Base-by-base conservation (phyloP, 2,797 vertebrate species). In the Falco columbarius region DNA sequence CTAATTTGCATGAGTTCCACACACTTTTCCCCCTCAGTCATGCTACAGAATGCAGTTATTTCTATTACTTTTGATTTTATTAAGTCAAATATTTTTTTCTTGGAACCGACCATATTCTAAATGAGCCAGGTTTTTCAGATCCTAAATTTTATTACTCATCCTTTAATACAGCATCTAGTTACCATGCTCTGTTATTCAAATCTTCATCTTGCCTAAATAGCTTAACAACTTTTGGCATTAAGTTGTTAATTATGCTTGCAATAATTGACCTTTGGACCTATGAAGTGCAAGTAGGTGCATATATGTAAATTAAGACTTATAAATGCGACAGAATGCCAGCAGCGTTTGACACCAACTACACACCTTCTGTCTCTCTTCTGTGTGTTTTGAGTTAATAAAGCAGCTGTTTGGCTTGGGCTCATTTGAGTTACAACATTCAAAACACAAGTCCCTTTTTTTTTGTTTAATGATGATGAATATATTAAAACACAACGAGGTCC, bases 161-260 rank as follows among this genome's bases (percentile, higher is more conserved):
- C 65, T 83, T 80, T 89, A 70, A 68, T 76, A 79, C 10, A 87
- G 63, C 29, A 90, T 66, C 81, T 90, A 44, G 61, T 94, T 90
- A 83, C 66, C 58, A 55, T 32, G 21, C 46, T 81, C n/a, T 75
- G n/a, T 70, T 93, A 90, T 91, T 91, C 55, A 74, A 49, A 62
- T 82, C 40, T 80, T 90, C 65, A 47, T 90, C 95, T 91, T 86
- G 13, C 74, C 74, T 91, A 72, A 87, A 75, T 77, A 46, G n/a
- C 81, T 86, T 91, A 87, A 96, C 49, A 90, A 27, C 54, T 96
- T 82, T 81, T 95, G 92, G 46, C 92, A 74, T 63, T 47, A 62
- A 86, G 36, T 58, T 87, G 20, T 86, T 97, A 96, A 97, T 94
- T 96, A 93, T 52, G 20, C 65, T 76, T 92, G 91, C 66, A 91